Percentiles rank a stretch among this genome's conserved stretches.
phyloP scores from a whole-genome alignment of 1,140 invertebrate genomes.

The Trypoxylus dichotomus region DNA sequence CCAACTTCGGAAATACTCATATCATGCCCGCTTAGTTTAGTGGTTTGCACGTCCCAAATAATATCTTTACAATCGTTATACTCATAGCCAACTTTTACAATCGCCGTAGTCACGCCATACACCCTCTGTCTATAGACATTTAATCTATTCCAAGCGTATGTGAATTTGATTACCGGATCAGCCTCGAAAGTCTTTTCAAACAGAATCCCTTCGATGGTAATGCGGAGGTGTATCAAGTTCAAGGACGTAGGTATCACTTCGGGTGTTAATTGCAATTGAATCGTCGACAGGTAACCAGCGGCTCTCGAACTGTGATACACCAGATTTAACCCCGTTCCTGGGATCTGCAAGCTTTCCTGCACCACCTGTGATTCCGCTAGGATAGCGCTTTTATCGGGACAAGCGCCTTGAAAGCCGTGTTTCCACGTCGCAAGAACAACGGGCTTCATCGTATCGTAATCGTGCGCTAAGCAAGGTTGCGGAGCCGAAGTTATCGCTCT shows the following conservation, averaged over 20 bases:
- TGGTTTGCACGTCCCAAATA: conserved; percentile 95
- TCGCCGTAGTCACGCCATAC: conserved; percentile 85
- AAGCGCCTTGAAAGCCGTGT: conserved; percentile 93
- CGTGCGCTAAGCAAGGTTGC: conserved; percentile 83
- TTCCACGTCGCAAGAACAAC: conserved; percentile 95
- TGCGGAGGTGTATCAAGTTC: conserved; percentile 83
- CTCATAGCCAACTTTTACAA: conserved; percentile 95
- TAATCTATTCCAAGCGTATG: conserved; percentile 93
- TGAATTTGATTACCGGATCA: conserved; percentile 93
- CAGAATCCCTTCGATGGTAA: conserved; percentile 91
- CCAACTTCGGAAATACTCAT: conserved; percentile 95
- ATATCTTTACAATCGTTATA: conserved; percentile 91
- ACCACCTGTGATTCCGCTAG: conserved; percentile 94
- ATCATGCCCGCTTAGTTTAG: conserved; percentile 91
- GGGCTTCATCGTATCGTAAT: conserved; percentile 93
- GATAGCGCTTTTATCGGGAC: conserved; percentile 88
- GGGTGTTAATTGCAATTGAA: conserved; percentile 90
- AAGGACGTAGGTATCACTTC: conserved; percentile 78
- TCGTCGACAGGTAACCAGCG: conserved; percentile 91
- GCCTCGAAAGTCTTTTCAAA: conserved; percentile 94
- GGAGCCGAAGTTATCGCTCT: conserved; percentile 63
- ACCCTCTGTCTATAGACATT: conserved; percentile 97
- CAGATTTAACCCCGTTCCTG: conserved; percentile 88
- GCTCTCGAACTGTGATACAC: conserved; percentile 93
- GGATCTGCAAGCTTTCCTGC: conserved; percentile 91